These are phyloP conservation scores for Melolontha melolontha DNA, from an alignment of 2,888 invertebrate species.

Conservation along the genomic window DNA sequence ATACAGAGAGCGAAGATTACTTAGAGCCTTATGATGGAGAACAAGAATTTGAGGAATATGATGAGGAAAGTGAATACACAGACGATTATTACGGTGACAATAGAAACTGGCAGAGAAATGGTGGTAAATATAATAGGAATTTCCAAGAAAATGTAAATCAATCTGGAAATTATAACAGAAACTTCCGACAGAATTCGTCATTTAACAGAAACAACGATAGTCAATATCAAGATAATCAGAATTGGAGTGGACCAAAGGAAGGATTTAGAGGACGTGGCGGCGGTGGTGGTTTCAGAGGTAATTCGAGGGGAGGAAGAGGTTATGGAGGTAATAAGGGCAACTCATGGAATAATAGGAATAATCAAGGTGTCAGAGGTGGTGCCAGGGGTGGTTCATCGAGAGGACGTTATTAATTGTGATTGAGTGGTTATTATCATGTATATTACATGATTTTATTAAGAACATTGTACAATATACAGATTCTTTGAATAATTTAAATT, in stretches of 20 bases:
- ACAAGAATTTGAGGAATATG: constrained; percentile 47
- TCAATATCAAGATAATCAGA: constrained; percentile 42
- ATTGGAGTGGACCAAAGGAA: constrained; percentile 47
- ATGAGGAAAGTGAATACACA: constrained; percentile 60
- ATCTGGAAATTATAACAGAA: constrained; percentile 50
- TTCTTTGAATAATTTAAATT: constrained; percentile 39
- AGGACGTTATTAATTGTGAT: constrained; percentile 42
- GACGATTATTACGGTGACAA: constrained; percentile 64
- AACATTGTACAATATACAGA: constrained; percentile 37
- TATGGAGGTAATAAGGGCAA: constrained; percentile 29
- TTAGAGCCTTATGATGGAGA: constrained; percentile 50
- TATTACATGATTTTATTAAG: constrained; percentile 40
- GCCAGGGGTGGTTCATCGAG: constrained; percentile 45
- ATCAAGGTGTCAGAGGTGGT: constrained; percentile 44
- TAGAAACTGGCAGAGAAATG: constrained; percentile 65
- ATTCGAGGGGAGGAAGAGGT: constrained; percentile 38
- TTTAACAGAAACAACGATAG: constrained; percentile 43
- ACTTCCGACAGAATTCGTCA: constrained; percentile 34
- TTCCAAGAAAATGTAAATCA: constrained; percentile 38
- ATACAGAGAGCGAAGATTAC: constrained; percentile 56
- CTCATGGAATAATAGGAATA: constrained; percentile 41
- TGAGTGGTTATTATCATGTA: constrained; percentile 36
- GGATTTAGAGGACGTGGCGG: constrained; percentile 46
- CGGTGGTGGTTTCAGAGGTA: constrained; percentile 38
- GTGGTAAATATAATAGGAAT: constrained; percentile 49